phyloP scores from a whole-genome alignment of 1,140 invertebrate species.

The Lordiphosa mommai region DNA sequence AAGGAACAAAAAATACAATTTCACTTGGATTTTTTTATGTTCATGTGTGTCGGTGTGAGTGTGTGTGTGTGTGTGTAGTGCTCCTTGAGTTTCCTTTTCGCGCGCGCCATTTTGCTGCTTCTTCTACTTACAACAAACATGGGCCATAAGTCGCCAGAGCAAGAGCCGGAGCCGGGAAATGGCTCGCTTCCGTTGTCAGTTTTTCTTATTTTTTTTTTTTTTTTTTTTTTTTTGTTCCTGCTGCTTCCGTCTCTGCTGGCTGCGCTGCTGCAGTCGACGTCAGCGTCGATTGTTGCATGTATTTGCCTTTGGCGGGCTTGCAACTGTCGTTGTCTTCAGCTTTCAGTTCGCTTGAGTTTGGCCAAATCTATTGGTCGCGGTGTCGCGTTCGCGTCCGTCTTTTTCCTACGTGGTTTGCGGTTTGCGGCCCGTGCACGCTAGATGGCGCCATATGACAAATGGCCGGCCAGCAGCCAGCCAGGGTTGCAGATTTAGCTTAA shows the following conservation, averaged over 20 bases:
- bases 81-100: conserved; percentile 72
- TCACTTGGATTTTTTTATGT: conserved; percentile 68
- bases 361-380: conserved; percentile 74
- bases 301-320: conserved; percentile 64
- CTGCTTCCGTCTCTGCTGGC: conserved; percentile 36
- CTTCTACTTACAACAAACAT: conserved; percentile 70
- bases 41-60: conserved; percentile 15
- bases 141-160: conserved; percentile 61
- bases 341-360: conserved; percentile 50
- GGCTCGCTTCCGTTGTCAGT: conserved; percentile 46
- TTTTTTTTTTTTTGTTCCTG: conserved; percentile 7
- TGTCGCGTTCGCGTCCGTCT: conserved; percentile 31
- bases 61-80: conserved; percentile 32
- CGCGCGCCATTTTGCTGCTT: conserved; percentile 66
- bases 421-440: conserved; percentile 20
- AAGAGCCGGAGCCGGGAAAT: conserved; percentile 9
- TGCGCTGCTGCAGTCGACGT: conserved; percentile 12
- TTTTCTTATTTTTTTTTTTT: conserved; percentile 12
- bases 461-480: background rate
- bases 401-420: background rate
- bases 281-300: conserved; percentile 66
- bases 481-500: background rate
- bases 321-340: conserved; percentile 71
- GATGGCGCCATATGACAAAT: conserved; percentile 42
- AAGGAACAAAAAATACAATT: conserved; percentile 54